These are phyloP conservation scores for Vollenhovia emeryi DNA, from an alignment of 1,140 invertebrate species.

Conservation along the genomic window DNA sequence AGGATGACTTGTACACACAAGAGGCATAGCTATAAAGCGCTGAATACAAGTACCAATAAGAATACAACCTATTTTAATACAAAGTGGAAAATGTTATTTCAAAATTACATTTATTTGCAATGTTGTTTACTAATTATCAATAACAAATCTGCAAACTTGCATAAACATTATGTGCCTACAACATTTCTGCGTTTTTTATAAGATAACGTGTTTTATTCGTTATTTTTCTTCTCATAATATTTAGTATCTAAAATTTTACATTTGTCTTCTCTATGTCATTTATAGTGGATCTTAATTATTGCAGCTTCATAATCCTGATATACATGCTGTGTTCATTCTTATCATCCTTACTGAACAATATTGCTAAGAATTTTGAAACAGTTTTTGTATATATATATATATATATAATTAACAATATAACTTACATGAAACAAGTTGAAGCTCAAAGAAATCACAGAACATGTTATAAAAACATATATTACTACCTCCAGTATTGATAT, in stretches of 20 bases:
- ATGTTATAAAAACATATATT: not conserved
- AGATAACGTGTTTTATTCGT: not conserved
- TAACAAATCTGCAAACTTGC: too few species aligned
- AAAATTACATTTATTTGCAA: not conserved
- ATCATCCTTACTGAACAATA: not conserved
- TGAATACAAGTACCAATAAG: not conserved
- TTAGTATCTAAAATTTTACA: not conserved
- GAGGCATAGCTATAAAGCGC: too few species aligned
- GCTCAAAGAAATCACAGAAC: not conserved
- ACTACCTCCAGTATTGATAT: not conserved
- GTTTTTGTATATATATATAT: not conserved
- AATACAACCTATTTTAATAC: not conserved
- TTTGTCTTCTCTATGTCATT: not conserved
- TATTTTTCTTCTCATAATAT: not conserved
- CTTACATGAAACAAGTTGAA: not conserved
- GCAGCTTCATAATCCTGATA: too few species aligned
- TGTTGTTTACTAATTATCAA: too few species aligned
- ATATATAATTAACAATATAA: not conserved
- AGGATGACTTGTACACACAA: too few species aligned
- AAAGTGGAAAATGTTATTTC: not conserved
- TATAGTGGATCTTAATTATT: not conserved
- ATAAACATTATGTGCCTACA: not conserved
- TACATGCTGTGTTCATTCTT: too few species aligned
- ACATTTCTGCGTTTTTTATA: not conserved
- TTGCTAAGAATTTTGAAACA: not conserved